A percentile compares a stretch with the other conserved stretches of the same genome.
Conservation (phyloP, 92 coral and sea anemone species). For the Epizoanthus rinbou region DNA sequence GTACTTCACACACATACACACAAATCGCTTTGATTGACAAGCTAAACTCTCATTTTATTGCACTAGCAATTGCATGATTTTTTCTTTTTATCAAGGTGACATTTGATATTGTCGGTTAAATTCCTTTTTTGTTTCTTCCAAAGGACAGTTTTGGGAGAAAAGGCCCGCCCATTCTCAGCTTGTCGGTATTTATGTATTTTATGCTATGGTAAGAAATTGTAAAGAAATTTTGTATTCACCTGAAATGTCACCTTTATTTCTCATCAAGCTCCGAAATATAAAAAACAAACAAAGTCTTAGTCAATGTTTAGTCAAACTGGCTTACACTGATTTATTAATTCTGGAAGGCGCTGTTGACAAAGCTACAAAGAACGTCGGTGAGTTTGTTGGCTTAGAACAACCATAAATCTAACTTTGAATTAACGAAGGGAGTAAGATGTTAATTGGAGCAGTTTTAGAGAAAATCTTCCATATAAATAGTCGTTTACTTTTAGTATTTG, state of each 20-base stretch:
- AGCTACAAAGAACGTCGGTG: conserved; percentile 8
- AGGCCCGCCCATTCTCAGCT: conserved; percentile 35
- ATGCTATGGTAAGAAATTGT: conserved; percentile 22
- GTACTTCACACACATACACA: conserved; percentile 15
- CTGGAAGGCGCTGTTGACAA: conserved; percentile 78
- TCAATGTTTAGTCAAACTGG: conserved; percentile 77
- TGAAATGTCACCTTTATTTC: conserved; percentile 45
- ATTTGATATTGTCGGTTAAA: conserved; percentile 4
- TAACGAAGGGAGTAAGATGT: conserved; percentile 23
- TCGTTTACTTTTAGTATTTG: conserved; percentile 32
- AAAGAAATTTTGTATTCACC: conserved; percentile 35
- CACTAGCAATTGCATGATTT: not conserved
- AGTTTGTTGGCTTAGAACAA: conserved; percentile 37
- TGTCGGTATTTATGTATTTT: not conserved
- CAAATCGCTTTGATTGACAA: conserved; percentile 19
- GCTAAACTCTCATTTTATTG: not conserved
- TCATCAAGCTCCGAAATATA: conserved; percentile 47
- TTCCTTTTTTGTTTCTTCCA: conserved; percentile 5
- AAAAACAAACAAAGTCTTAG: conserved; percentile 75
- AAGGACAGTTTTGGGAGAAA: conserved; percentile 3
- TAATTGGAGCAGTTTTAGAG: conserved; percentile 38
- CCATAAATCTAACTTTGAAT: conserved; percentile 30
- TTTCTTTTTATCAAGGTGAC: conserved; percentile 7
- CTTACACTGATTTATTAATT: conserved; percentile 55
- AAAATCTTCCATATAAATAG: conserved; percentile 28